These are phyloP conservation scores for Anoura caudifer DNA, from an alignment of 2,113 vertebrate species.

Conservation along the genomic window DNA sequence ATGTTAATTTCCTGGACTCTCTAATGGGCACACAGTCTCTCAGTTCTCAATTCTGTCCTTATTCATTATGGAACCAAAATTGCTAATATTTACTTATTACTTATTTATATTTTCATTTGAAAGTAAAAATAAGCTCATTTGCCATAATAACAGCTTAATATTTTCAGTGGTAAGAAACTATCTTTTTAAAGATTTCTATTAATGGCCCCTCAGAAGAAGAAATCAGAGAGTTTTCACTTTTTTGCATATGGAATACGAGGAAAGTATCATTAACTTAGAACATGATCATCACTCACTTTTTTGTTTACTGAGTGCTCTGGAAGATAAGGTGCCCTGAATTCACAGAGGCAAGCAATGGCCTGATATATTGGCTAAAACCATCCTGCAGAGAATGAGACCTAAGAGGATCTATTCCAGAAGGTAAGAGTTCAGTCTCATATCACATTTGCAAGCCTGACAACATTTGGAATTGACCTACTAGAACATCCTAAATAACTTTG, in stretches of 20 bases:
- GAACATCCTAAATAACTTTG: neutral
- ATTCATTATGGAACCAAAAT: constrained; percentile 70
- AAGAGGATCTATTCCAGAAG: neutral
- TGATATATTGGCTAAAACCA: neutral
- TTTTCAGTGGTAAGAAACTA: constrained; percentile 61
- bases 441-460: neutral
- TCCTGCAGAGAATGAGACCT: neutral
- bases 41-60: constrained; percentile 75
- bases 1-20: constrained; percentile 80
- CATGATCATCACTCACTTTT: neutral
- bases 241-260: neutral
- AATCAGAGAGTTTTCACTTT: constrained; percentile 26
- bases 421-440: neutral
- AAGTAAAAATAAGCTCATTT: constrained; percentile 78
- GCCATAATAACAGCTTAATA: constrained; percentile 75
- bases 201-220: constrained; percentile 56
- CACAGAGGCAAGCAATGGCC: neutral
- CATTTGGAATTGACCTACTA: neutral
- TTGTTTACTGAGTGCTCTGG: neutral
- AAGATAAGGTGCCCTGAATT: neutral
- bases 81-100: constrained; percentile 80
- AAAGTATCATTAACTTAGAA: constrained; percentile 25
- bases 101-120: constrained; percentile 80
- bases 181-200: constrained; percentile 68
- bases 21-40: constrained; percentile 72